These are phyloP conservation scores for Zootermopsis nevadensis DNA, from an alignment of 2,888 invertebrate genomes.

Conservation along the genomic window DNA sequence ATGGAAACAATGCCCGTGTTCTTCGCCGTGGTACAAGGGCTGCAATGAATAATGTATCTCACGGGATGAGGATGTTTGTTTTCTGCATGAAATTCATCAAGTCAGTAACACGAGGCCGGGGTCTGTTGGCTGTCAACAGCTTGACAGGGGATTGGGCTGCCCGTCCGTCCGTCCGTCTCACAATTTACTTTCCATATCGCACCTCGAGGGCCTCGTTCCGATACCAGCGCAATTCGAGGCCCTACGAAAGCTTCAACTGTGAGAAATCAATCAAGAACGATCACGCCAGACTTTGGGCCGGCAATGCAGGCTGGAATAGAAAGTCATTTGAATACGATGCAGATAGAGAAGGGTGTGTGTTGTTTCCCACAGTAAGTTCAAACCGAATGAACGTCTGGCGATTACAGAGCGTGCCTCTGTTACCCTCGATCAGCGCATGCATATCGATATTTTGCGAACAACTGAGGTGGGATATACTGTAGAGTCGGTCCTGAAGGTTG, in stretches of 20 bases:
- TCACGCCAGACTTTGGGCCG: background rate
- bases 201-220: slow-evolving; percentile 26
- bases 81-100: slow-evolving; percentile 37
- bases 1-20: background rate
- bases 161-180: background rate
- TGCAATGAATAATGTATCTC: slow-evolving; percentile 35
- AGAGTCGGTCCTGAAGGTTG: no score
- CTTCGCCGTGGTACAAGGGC: background rate
- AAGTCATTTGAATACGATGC: no score
- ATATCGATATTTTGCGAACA: no score
- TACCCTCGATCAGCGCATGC: no score
- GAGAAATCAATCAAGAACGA: background rate
- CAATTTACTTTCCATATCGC: slow-evolving; percentile 28
- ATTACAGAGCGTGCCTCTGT: no score
- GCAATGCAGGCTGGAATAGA: background rate
- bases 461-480: no score
- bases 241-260: background rate
- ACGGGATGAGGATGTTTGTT: slow-evolving; percentile 25
- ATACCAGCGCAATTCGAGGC: slow-evolving; percentile 13
- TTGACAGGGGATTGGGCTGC: slow-evolving; percentile 10
- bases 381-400: no score
- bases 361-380: no score
- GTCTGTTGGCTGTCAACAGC: slow-evolving; percentile 8
- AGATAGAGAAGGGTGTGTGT: no score
- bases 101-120: slow-evolving; percentile 27